Evolutionary conservation across 2,888 invertebrate genomes (phyloP), one percentile per base, ranked within the genome.

Genomic region (Cephus rjabovi): DNA sequence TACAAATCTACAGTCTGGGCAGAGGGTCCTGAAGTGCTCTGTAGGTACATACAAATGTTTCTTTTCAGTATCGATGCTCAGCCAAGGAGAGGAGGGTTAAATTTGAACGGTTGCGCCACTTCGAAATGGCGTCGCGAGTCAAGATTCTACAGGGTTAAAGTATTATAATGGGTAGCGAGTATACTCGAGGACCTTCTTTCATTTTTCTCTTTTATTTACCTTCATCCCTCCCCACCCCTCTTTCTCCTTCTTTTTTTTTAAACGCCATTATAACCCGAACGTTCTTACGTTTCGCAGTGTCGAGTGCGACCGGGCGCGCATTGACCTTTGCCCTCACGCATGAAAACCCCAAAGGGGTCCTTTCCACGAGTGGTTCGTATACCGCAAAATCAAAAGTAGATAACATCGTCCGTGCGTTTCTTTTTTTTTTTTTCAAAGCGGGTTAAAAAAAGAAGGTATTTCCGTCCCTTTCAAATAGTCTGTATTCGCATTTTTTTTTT

Each of bases 111-210:
- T 30, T 79, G 81, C 80, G 79, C 82, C 86, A 87, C 87, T 87
- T 84, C 85, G 82, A 86, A 88, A 87, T 87, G 86, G 85, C 86
- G 87, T 87, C 85, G 87, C 84, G 80, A 88, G 87, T 87, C 87
- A 87, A 88, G 87, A 87, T 86, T 86, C 83, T 84, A 83, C 79
- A 83, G 83, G 79, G 85, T 83, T 83, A 83, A 84, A 83, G 87
- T 88, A 88, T 87, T 86, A 84, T 85, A 85, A 85, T 82, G 84
- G 83, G 81, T 84, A 68, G 33, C 82, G 85, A 83, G 81, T 84
- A 68, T 35, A 82, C 80, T 81, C 74, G 82, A 71, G 71, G 30
- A 73, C 74, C n/a, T 33, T 71, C 33, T 71, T 71, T 71, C 71
- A 31, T 71, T 71, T 71, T 71, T 33, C 33, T 71, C 33, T 71